A percentile compares a stretch with the other conserved stretches of the same genome.
Conservation (phyloP, 2,888 invertebrate genomes). For the Lepidocyrtoides sp. region DNA sequence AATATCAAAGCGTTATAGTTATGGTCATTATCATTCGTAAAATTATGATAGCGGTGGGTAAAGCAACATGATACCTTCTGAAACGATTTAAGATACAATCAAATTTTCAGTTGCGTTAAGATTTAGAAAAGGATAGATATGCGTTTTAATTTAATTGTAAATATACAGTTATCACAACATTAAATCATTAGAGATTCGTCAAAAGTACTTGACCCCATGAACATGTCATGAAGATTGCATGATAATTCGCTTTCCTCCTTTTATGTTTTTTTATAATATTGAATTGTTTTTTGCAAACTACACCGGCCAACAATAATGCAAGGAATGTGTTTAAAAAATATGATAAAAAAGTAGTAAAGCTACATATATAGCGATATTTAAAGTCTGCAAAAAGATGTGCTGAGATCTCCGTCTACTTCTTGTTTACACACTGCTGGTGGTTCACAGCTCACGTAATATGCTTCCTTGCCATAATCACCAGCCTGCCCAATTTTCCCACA, state of each 20-base stretch:
- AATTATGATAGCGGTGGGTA: no score
- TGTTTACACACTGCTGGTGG: constrained; percentile 74
- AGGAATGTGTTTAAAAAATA: not conserved
- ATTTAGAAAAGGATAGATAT: not conserved
- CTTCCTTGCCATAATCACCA: constrained; percentile 81
- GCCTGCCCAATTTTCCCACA: constrained; percentile 82
- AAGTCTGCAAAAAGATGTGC: constrained; percentile 76
- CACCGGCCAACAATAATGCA: not conserved
- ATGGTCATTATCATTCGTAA: no score
- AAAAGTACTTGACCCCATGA: constrained; percentile 70
- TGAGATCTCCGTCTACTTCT: constrained; percentile 81
- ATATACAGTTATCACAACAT: not conserved
- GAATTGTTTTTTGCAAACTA: not conserved
- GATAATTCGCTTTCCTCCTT: not conserved
- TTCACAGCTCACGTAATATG: constrained; percentile 77
- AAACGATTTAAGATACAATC: no score
- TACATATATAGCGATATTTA: no score
- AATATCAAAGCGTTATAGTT: no score
- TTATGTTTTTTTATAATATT: not conserved
- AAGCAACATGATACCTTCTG: no score
- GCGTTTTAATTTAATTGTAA: not conserved
- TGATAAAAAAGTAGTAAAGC: not conserved
- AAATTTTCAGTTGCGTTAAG: no score
- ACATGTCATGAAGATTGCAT: not conserved
- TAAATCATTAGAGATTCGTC: not conserved